phyloP scores from a whole-genome alignment of 2,113 vertebrate genomes.

The Scalopus aquaticus region DNA sequence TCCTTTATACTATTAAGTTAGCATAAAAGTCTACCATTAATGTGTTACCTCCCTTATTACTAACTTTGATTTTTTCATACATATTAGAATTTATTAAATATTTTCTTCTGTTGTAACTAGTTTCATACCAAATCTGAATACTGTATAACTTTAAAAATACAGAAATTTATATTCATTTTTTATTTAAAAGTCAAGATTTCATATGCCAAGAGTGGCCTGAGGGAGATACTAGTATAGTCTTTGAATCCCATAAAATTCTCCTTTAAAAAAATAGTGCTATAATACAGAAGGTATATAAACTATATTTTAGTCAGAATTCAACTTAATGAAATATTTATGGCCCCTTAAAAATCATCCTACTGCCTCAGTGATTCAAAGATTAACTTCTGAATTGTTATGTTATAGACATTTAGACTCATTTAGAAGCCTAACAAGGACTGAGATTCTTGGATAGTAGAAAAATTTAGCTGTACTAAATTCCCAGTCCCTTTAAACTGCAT shows the following conservation, averaged over 20 bases:
- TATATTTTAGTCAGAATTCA: not conserved
- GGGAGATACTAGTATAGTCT: not conserved
- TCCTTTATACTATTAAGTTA: constrained; percentile 60
- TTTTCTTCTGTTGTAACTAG: constrained; percentile 54
- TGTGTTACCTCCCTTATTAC: constrained; percentile 49
- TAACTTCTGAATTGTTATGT: constrained; percentile 19
- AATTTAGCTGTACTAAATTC: not conserved
- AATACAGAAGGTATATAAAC: not conserved
- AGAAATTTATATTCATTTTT: constrained; percentile 37
- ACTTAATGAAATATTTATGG: constrained; percentile 28
- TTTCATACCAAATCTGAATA: constrained; percentile 33
- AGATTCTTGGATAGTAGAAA: not conserved
- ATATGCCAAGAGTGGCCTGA: not conserved
- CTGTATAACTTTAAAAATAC: constrained; percentile 23
- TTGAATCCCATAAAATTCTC: constrained; percentile 7
- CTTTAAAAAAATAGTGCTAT: not conserved
- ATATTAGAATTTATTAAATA: constrained; percentile 60
- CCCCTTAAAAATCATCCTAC: not conserved
- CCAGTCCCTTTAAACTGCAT: not conserved
- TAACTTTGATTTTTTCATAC: constrained; percentile 49
- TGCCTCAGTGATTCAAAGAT: constrained; percentile 9
- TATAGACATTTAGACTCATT: not conserved
- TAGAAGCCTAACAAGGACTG: not conserved
- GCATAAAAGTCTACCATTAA: constrained; percentile 68
- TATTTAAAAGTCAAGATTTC: constrained; percentile 3